Evolutionary conservation across 2,888 invertebrate species (phyloP).

Genomic region (Sepiola atlantica): DNA sequence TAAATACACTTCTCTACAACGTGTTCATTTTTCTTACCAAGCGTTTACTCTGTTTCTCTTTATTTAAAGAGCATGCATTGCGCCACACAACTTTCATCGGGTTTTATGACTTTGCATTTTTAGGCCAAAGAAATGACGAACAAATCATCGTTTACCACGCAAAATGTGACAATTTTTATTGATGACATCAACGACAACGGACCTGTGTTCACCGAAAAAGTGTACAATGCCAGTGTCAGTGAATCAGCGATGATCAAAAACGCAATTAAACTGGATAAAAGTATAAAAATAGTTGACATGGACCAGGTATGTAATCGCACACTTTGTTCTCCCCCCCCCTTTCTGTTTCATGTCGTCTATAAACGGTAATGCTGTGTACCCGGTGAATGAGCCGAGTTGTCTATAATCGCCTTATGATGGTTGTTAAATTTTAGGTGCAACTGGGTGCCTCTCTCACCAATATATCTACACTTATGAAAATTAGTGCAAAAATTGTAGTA

Average conservation of each 20-base stretch:
- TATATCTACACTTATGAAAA: too few species aligned
- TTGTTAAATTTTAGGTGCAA: too few species aligned
- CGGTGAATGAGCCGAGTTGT: too few species aligned
- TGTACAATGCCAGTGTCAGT: background rate
- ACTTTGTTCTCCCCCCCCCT: background rate
- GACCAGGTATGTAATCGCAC: background rate
- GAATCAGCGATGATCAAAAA: background rate
- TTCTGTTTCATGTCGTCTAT: background rate
- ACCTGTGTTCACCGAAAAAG: background rate
- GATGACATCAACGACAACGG: slow-evolving; percentile 34
- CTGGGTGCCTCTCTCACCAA: too few species aligned
- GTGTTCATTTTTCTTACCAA: too few species aligned
- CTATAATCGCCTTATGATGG: too few species aligned
- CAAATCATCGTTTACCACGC: fast-evolving
- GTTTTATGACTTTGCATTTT: background rate
- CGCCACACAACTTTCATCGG: too few species aligned
- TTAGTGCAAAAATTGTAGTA: too few species aligned
- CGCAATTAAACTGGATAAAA: background rate
- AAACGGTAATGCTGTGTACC: too few species aligned
- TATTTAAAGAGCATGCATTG: too few species aligned
- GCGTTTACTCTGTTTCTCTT: too few species aligned
- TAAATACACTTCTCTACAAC: too few species aligned
- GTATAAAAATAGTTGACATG: background rate
- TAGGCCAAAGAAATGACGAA: background rate
- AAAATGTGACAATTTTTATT: slow-evolving; percentile 34